phyloP scores from a whole-genome alignment of 2,113 vertebrate genomes.

The Oncorhynchus masou region DNA sequence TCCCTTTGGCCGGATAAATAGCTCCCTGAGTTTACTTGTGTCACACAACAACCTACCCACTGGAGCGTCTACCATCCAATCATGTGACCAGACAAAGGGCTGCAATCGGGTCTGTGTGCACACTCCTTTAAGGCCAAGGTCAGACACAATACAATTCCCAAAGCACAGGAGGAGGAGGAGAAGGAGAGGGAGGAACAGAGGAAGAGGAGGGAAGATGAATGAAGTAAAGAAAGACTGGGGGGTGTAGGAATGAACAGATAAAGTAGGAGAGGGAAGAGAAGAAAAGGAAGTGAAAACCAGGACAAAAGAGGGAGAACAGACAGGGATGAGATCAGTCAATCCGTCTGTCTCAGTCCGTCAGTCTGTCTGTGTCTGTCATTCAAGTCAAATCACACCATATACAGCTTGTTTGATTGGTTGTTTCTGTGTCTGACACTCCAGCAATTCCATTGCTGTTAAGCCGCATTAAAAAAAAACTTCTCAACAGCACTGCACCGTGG shows the following conservation, averaged over 20 bases:
- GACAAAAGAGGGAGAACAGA: too few relatives aligned
- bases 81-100: slow-evolving; percentile 37
- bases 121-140: slow-evolving; percentile 48
- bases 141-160: slow-evolving; percentile 40
- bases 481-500: slow-evolving; percentile 3
- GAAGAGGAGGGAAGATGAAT: background rate
- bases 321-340: too few relatives aligned
- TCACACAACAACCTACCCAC: slow-evolving; percentile 18
- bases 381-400: too few relatives aligned
- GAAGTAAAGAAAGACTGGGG: background rate
- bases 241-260: background rate
- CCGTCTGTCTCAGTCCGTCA: too few relatives aligned
- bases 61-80: background rate
- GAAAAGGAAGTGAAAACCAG: background rate
- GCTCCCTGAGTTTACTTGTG: slow-evolving; percentile 19
- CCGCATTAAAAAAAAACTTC: too few relatives aligned
- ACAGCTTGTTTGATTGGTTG: too few relatives aligned
- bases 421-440: too few relatives aligned
- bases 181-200: background rate
- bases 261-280: background rate
- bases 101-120: slow-evolving; percentile 25
- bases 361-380: too few relatives aligned
- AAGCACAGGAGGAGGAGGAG: slow-evolving; percentile 4
- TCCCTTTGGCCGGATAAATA: background rate
- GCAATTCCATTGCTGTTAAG: background rate